These are phyloP conservation scores for Microtus pennsylvanicus DNA, from an alignment of 2,113 vertebrate genomes.

Conservation along the genomic window DNA sequence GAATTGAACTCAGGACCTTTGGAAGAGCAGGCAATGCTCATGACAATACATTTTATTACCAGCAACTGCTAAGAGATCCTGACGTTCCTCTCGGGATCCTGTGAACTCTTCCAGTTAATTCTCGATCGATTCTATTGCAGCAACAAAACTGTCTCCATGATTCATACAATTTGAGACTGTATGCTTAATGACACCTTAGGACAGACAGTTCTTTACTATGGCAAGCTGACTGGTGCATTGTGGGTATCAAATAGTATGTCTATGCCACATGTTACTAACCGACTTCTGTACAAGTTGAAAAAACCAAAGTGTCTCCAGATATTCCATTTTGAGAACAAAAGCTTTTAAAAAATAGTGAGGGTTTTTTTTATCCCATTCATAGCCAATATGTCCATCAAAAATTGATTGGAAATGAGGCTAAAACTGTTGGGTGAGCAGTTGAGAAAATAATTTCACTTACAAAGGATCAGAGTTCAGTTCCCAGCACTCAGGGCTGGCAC, in stretches of 20 bases:
- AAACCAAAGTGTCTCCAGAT: neutral
- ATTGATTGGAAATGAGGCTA: neutral
- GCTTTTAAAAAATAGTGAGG: neutral
- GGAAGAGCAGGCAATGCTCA: no score
- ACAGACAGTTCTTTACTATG: neutral
- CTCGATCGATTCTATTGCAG: neutral
- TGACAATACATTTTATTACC: neutral
- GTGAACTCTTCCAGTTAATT: neutral
- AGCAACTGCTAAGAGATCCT: neutral
- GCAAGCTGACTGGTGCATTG: neutral
- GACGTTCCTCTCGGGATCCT: neutral
- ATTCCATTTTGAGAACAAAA: neutral
- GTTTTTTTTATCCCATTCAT: neutral
- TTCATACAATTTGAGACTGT: no score
- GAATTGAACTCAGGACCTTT: no score
- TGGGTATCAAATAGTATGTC: neutral
- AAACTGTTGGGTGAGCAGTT: neutral
- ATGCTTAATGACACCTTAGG: neutral
- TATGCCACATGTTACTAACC: neutral
- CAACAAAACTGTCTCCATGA: neutral
- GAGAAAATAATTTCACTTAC: neutral
- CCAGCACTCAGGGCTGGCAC: neutral
- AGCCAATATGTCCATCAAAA: neutral
- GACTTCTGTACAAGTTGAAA: neutral
- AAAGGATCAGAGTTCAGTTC: neutral